Evolutionary conservation across 2,888 invertebrate species (phyloP).

Genomic region (Acanthosepion lycidas): DNA sequence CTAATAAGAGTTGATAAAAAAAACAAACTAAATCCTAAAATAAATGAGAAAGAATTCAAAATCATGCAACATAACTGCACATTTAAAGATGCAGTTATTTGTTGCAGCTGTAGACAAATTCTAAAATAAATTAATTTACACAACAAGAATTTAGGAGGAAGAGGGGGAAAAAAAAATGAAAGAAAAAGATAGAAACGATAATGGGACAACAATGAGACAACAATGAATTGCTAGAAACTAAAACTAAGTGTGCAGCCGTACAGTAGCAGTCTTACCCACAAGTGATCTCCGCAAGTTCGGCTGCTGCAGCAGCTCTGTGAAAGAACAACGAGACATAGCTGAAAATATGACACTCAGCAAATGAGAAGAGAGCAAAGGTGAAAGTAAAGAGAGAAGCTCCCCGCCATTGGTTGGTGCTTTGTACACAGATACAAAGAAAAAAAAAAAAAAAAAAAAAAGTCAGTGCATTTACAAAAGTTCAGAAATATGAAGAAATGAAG

Average conservation of each 20-base stretch:
- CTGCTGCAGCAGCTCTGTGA: conserved; percentile 46
- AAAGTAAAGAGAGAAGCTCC: neutral
- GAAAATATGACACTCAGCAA: neutral
- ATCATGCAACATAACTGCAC: neutral
- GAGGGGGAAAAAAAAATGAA: neutral
- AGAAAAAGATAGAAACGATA: neutral
- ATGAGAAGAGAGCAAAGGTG: neutral
- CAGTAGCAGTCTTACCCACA: conserved; percentile 46
- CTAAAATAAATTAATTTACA: neutral
- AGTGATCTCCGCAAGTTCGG: conserved; percentile 45
- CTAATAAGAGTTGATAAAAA: neutral
- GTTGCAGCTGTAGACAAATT: neutral
- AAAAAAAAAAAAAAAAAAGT: too few species aligned
- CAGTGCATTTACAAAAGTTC: neutral
- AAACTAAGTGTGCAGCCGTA: conserved; percentile 41
- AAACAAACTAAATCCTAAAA: neutral
- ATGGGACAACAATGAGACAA: conserved; percentile 16
- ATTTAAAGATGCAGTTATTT: neutral
- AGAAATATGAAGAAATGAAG: neutral
- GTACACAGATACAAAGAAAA: neutral
- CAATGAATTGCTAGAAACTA: conserved; percentile 35
- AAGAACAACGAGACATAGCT: conserved; percentile 45
- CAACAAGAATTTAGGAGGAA: neutral
- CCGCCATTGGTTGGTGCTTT: neutral
- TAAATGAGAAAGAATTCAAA: neutral